These are phyloP conservation scores for Ctenodactylus gundi DNA, from an alignment of 2,113 vertebrate species.

Conservation along the genomic window DNA sequence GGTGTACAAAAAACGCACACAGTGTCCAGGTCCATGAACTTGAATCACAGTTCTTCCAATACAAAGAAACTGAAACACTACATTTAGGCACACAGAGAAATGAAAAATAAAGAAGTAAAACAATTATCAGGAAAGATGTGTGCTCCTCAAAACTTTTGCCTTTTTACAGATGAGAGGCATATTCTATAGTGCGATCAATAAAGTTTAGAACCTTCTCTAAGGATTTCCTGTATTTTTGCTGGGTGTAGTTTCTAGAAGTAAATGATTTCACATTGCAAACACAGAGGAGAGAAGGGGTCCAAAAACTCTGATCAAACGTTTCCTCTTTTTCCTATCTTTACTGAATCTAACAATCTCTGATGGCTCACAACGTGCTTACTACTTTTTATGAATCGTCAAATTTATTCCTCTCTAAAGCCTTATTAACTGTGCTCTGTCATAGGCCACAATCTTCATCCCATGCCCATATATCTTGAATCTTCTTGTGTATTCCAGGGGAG, in stretches of 20 bases:
- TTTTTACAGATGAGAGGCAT: not conserved
- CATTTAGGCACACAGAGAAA: not conserved
- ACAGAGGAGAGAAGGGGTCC: not conserved
- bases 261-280: not conserved
- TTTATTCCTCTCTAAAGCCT: not conserved
- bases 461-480: not conserved
- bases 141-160: not conserved
- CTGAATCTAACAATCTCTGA: not conserved
- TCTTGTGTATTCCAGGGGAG: not conserved
- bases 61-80: not conserved
- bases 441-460: not conserved
- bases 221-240: not conserved
- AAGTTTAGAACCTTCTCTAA: not conserved
- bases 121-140: not conserved
- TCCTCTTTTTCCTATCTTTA: not conserved
- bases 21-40: not conserved
- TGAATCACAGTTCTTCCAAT: not conserved
- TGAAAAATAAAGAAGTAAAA: not conserved
- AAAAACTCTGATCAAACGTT: not conserved
- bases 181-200: not conserved
- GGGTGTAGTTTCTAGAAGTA: not conserved
- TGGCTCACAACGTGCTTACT: fast-evolving
- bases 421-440: not conserved
- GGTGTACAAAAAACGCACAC: not conserved
- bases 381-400: not conserved